These are phyloP conservation scores for Balaenoptera acutorostrata DNA, from an alignment of 2,113 vertebrate species.

Conservation along the genomic window DNA sequence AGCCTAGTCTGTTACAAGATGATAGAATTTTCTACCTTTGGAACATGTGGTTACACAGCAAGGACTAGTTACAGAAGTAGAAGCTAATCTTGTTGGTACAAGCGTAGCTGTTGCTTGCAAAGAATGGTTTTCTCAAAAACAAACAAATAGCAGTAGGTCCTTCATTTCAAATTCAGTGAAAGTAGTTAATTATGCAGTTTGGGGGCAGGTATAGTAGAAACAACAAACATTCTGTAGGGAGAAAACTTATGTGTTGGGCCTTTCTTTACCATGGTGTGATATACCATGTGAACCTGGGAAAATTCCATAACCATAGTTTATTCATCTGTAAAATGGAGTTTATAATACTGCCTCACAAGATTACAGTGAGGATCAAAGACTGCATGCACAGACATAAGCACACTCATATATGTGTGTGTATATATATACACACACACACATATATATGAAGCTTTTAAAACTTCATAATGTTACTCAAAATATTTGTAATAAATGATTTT, in stretches of 20 bases:
- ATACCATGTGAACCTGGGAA: background rate
- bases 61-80: slow-evolving; percentile 11
- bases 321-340: slow-evolving; percentile 31
- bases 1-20: background rate
- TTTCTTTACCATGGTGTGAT: background rate
- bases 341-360: background rate
- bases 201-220: background rate
- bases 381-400: background rate
- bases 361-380: background rate
- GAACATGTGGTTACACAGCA: background rate
- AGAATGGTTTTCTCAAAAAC: slow-evolving; percentile 10
- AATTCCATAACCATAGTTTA: slow-evolving; percentile 33
- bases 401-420: background rate
- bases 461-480: background rate
- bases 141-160: background rate
- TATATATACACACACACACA: background rate
- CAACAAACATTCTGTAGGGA: background rate
- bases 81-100: slow-evolving; percentile 20
- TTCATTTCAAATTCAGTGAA: slow-evolving; percentile 35
- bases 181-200: slow-evolving; percentile 13
- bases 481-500: background rate
- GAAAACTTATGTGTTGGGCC: background rate
- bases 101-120: slow-evolving; percentile 1
- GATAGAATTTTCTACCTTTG: slow-evolving; percentile 9
- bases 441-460: background rate